These are phyloP conservation scores for Corbicula japonica DNA, from an alignment of 2,888 invertebrate genomes.

Conservation along the genomic window DNA sequence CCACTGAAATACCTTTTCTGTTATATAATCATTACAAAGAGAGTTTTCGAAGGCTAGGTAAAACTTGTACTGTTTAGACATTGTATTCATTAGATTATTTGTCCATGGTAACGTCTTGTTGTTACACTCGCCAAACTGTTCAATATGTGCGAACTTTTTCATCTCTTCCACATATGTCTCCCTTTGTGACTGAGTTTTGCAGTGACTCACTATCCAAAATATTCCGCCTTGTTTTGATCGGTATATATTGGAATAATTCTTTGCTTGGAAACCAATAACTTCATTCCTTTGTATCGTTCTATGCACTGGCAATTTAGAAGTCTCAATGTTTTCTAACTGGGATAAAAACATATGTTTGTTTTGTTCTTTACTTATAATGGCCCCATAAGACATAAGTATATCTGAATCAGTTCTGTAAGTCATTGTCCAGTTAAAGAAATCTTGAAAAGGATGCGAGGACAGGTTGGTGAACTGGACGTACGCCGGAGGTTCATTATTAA, in stretches of 20 bases:
- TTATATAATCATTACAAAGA: slow-evolving; percentile 35
- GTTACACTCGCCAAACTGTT: slow-evolving; percentile 6
- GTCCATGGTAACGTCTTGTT: not conserved
- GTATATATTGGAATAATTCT: slow-evolving; percentile 5
- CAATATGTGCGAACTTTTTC: not conserved
- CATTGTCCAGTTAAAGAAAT: slow-evolving; percentile 59
- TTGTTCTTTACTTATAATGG: not conserved
- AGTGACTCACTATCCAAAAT: slow-evolving; percentile 26
- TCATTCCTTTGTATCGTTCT: too few species aligned
- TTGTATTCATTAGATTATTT: not conserved
- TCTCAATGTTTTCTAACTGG: not conserved
- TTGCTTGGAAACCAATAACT: too few species aligned
- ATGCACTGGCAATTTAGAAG: not conserved
- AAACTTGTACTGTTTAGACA: slow-evolving; percentile 19
- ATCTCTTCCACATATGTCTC: slow-evolving; percentile 13
- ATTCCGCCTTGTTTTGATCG: not conserved
- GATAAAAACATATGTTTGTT: not conserved
- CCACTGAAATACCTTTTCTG: slow-evolving; percentile 18
- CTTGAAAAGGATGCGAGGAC: not conserved
- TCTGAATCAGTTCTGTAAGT: slow-evolving; percentile 61
- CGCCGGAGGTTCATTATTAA: slow-evolving; percentile 34
- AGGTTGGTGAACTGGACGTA: slow-evolving; percentile 21
- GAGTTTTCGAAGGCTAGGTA: slow-evolving; percentile 33
- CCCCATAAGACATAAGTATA: slow-evolving; percentile 48
- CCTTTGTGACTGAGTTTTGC: slow-evolving; percentile 7